These are phyloP conservation scores for Gnathonemus echidnorhynchus DNA, from an alignment of 2,113 vertebrate species.

Conservation along the genomic window DNA sequence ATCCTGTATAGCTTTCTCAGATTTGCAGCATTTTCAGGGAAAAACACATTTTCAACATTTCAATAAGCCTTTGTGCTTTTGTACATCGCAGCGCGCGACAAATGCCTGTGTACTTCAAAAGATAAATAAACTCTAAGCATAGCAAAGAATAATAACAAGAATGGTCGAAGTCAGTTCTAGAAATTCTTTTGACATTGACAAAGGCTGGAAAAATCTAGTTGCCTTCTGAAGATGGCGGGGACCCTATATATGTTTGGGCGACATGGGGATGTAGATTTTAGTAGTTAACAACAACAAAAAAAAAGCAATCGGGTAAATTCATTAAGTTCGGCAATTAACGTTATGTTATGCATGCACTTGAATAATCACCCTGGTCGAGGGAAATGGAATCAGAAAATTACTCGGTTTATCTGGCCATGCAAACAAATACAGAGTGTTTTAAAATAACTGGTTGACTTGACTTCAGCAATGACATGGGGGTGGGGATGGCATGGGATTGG, in stretches of 20 bases:
- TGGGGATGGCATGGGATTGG: not conserved
- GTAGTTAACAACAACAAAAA: not conserved
- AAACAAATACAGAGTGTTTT: not conserved
- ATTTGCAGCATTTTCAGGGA: not conserved
- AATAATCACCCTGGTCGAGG: constrained; percentile 30
- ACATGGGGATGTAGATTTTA: not conserved
- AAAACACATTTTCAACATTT: not conserved
- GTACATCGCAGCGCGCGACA: not conserved
- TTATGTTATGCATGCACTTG: constrained; percentile 36
- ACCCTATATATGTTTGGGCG: not conserved
- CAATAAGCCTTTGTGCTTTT: not conserved
- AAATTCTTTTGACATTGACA: not conserved
- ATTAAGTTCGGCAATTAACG: constrained; percentile 3
- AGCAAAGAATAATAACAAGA: not conserved
- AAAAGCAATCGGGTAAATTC: not conserved
- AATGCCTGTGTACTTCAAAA: not conserved
- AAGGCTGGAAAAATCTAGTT: not conserved
- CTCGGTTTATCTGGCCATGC: not conserved
- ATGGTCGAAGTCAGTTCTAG: not conserved
- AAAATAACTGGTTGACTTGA: not conserved
- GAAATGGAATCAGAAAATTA: not conserved
- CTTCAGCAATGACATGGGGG: not conserved
- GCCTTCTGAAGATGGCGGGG: not conserved
- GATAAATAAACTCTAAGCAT: not conserved
- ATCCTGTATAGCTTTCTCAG: not conserved